Percentiles rank a stretch among this genome's conserved stretches.
These are phyloP conservation scores for Lepisosteus oculatus DNA, from an alignment of 2,113 vertebrate genomes.

Conservation along the genomic window DNA sequence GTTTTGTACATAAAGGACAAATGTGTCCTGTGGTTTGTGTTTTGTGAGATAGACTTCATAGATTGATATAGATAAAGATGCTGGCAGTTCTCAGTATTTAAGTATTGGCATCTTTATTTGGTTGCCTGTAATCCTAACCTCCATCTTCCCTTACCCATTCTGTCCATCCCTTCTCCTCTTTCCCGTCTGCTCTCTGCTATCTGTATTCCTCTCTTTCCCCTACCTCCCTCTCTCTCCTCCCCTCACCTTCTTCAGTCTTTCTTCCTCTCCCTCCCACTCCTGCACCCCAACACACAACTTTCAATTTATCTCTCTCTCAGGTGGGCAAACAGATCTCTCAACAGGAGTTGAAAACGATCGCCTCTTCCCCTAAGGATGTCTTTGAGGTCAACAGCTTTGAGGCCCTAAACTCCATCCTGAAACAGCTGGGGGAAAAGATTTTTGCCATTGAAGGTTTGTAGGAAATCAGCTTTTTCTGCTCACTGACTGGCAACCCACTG, in stretches of 20 bases:
- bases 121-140: too few relatives aligned
- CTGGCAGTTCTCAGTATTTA: too few relatives aligned
- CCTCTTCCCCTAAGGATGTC: slow-evolving; percentile 41
- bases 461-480: not conserved
- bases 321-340: slow-evolving; percentile 30
- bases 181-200: too few relatives aligned
- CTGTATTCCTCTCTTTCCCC: not conserved
- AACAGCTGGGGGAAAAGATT: slow-evolving; percentile 56
- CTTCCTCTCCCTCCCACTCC: not conserved
- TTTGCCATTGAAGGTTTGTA: slow-evolving; percentile 64
- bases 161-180: too few relatives aligned
- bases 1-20: too few relatives aligned
- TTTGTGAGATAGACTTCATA: too few relatives aligned
- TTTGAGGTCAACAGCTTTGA: slow-evolving; percentile 53
- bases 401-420: slow-evolving; percentile 50
- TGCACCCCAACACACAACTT: not conserved
- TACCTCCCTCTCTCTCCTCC: not conserved
- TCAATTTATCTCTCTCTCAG: slow-evolving; percentile 21
- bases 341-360: slow-evolving; percentile 47
- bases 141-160: too few relatives aligned
- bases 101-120: too few relatives aligned
- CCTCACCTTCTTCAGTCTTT: not conserved
- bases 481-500: too few relatives aligned
- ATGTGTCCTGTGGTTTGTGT: too few relatives aligned
- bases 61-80: too few relatives aligned